Evolutionary conservation across 2,797 vertebrate species (phyloP), one percentile per base, ranked within the genome.

Genomic region (Micropoecilia bifurca): DNA sequence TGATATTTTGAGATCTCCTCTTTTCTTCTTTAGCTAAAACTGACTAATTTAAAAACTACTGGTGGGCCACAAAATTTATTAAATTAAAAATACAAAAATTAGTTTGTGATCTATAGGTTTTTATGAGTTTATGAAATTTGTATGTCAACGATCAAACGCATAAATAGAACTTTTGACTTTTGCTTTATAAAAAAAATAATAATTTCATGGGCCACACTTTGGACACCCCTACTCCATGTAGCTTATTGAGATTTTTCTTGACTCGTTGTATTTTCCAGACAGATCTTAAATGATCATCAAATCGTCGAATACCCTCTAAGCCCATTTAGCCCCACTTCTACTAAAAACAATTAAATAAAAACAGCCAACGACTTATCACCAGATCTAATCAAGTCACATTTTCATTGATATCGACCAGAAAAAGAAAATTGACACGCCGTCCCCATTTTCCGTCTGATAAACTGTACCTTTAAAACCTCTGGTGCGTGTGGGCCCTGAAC

Each of bases 371-470:
- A 80, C 61, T 76, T 78, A 83, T 57, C 80, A 76, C 85, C 85
- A 88, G 85, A 91, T 93, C 85, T 14, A 43, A 69, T 69, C 66
- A 69, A 45, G n/a, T 69, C 66, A 2, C 85, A 78, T 46, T 83
- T 88, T 91, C 80, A 80, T 80, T 79, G 87, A 79, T 85, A 92
- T 93, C 53, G 89, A 93, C 90, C 90, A 89, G 84, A 39, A 84
- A 74, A 13, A 82, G 68, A 86, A 80, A 87, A 79, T 80, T 88
- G 79, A 78, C 61, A 50, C 83, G 18, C 84, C 1, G 71, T 88
- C 84, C 88, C 84, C 80, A 89, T 84, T 89, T 85, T 89, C 83
- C 2, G 14, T 71, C 68, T 71, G 43, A n/a, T 46, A 28, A 50
- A 18, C 41, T 46, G 68, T 45, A 71, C 43, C 68, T 71, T 69